Percentiles rank a stretch among this genome's conserved stretches.
Conservation (phyloP, 1,140 invertebrate genomes). For the Pseudomyrmex cubaensis region DNA sequence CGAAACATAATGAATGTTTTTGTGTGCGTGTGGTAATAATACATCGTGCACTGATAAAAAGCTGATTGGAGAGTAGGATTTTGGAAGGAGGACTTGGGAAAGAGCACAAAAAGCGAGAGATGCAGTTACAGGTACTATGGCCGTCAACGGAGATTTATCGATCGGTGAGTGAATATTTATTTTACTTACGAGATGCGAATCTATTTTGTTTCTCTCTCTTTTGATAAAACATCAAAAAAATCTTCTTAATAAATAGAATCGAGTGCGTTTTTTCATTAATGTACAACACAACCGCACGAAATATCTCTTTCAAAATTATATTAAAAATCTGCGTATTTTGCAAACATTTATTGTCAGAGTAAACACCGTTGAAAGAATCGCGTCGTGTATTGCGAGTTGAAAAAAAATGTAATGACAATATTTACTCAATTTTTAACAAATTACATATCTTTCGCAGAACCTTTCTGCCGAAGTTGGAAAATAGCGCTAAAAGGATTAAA, state of each 20-base stretch:
- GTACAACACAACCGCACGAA: too few relatives aligned
- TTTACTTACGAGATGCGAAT: neutral
- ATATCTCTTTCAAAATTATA: too few relatives aligned
- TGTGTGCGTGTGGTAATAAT: neutral
- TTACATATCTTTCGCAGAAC: neutral
- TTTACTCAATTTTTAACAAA: neutral
- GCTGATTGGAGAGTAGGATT: neutral
- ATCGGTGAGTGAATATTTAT: neutral
- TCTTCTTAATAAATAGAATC: too few relatives aligned
- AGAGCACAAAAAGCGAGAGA: neutral
- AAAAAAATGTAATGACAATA: too few relatives aligned
- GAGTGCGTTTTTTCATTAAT: too few relatives aligned
- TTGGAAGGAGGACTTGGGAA: neutral
- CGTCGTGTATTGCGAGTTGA: too few relatives aligned
- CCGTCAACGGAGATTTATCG: neutral
- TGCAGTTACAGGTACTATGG: neutral
- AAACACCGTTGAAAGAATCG: too few relatives aligned
- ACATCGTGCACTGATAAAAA: neutral
- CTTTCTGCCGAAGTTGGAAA: neutral
- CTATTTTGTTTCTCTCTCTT: too few relatives aligned
- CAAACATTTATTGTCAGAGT: too few relatives aligned
- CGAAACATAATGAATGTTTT: neutral
- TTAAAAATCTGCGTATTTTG: too few relatives aligned
- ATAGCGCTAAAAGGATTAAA: slow-evolving; percentile 9
- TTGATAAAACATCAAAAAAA: too few relatives aligned